Evolutionary conservation across 2,797 vertebrate species (phyloP).

Genomic region (Nyctalus aviator): DNA sequence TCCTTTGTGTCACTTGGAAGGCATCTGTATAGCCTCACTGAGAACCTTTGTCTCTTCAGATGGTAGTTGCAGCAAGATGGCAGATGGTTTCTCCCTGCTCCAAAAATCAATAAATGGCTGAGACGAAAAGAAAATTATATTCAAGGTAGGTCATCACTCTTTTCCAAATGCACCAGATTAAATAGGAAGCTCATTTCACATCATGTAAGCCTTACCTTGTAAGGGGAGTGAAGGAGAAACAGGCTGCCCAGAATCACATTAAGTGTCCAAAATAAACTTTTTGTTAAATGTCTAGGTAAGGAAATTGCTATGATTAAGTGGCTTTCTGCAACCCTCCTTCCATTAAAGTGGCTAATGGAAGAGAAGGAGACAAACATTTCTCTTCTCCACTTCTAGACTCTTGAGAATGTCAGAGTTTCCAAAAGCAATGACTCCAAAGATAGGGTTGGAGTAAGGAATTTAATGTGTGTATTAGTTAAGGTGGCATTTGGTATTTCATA

Average conservation of each 20-base stretch:
- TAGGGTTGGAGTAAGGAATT: not conserved
- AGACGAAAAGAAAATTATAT: not conserved
- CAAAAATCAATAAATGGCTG: not conserved
- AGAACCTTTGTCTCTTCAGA: not conserved
- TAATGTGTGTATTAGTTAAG: not conserved
- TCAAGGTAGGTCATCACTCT: not conserved
- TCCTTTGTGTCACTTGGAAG: conserved; percentile 25
- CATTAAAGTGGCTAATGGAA: not conserved
- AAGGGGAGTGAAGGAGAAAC: not conserved
- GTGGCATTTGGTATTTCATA: conserved; percentile 4
- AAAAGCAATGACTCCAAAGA: not conserved
- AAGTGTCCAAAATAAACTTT: conserved; percentile 42
- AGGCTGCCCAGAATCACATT: not conserved
- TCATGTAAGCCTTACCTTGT: not conserved
- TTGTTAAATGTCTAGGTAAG: not conserved
- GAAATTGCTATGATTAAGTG: not conserved
- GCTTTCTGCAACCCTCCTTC: not conserved
- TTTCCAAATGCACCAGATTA: not conserved
- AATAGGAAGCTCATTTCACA: not conserved
- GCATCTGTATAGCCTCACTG: not conserved
- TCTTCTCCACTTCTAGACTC: not conserved
- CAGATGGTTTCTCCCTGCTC: conserved; percentile 8
- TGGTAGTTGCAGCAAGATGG: not conserved
- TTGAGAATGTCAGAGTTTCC: not conserved
- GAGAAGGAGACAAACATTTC: conserved; percentile 18